These are phyloP conservation scores for Acanthiza pusilla DNA, from an alignment of 2,797 vertebrate genomes.

Conservation along the genomic window DNA sequence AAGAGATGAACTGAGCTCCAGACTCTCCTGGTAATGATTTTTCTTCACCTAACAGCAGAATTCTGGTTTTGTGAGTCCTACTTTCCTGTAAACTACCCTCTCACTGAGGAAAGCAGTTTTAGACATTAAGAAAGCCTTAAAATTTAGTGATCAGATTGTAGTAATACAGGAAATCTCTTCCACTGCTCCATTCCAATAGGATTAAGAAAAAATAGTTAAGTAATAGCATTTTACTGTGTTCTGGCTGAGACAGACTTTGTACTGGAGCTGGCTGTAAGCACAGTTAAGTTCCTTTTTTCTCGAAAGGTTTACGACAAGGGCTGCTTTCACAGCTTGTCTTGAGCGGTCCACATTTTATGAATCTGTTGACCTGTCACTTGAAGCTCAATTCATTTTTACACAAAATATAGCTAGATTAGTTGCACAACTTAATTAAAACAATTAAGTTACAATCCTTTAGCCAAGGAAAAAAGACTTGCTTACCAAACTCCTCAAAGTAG, in stretches of 20 bases:
- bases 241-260: not conserved
- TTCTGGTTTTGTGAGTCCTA: not conserved
- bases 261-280: not conserved
- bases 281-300: not conserved
- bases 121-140: not conserved
- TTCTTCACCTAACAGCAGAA: not conserved
- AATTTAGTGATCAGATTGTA: not conserved
- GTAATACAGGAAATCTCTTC: slow-evolving; percentile 23
- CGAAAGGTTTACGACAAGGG: not conserved
- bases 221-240: not conserved
- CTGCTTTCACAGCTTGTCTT: not conserved
- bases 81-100: not conserved
- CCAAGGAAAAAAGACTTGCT: not conserved
- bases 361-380: not conserved
- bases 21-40: not conserved
- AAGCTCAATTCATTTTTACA: not conserved
- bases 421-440: not conserved
- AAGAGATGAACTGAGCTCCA: not conserved
- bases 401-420: not conserved
- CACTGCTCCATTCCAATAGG: not conserved
- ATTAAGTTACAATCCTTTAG: not conserved
- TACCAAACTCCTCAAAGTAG: not conserved
- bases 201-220: not conserved
- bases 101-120: not conserved
- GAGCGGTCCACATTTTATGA: not conserved